phyloP scores from a whole-genome alignment of 2,888 invertebrate genomes.

The Hirtodrosophila cameraria region DNA sequence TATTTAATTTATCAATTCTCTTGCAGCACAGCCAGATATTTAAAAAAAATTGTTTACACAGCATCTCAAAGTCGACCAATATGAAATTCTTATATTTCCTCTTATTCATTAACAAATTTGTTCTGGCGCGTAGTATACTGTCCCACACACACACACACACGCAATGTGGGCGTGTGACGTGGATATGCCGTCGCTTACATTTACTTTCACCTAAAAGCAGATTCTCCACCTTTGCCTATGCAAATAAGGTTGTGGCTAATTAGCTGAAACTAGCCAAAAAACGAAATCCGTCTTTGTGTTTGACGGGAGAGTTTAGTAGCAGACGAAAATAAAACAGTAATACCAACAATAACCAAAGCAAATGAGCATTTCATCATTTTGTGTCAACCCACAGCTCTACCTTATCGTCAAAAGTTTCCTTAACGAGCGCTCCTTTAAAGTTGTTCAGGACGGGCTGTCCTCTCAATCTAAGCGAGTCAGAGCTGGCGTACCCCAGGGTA shows the following conservation, averaged over 20 bases:
- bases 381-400: too few relatives aligned
- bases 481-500: too few relatives aligned
- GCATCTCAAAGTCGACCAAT: slow-evolving; percentile 1
- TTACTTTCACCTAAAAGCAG: slow-evolving; percentile 45
- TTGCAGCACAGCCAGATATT: too few relatives aligned
- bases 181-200: slow-evolving; percentile 55
- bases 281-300: neutral
- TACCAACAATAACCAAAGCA: slow-evolving; percentile 22
- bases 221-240: slow-evolving; percentile 55
- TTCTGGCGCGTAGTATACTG: slow-evolving; percentile 30
- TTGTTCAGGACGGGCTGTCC: too few relatives aligned
- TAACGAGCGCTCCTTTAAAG: too few relatives aligned
- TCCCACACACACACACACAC: slow-evolving; percentile 12
- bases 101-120: slow-evolving; percentile 63
- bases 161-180: slow-evolving; percentile 40
- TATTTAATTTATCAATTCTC: neutral
- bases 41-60: slow-evolving; percentile 2
- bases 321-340: neutral
- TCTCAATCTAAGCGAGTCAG: too few relatives aligned
- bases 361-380: slow-evolving; percentile 32
- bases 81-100: neutral
- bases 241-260: slow-evolving; percentile 62
- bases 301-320: slow-evolving; percentile 3
- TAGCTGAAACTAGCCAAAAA: slow-evolving; percentile 48
- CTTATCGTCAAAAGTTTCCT: too few relatives aligned